Evolutionary conservation across 1,140 invertebrate genomes (phyloP), one percentile per base, ranked within the genome.

Genomic region (Lepeophtheirus salmonis): DNA sequence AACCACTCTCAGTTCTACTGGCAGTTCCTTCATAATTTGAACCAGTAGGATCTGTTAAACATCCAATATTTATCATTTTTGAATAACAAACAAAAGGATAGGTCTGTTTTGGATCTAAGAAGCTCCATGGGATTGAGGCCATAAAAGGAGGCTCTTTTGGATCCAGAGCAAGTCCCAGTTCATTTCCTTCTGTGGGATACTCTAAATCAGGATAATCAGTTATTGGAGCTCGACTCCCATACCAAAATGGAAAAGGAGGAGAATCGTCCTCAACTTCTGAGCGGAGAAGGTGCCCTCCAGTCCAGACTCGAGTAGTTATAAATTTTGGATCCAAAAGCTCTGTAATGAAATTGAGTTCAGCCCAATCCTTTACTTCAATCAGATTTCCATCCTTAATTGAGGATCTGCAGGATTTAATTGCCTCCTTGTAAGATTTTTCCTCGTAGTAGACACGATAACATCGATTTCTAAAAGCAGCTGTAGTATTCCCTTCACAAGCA

Each of bases 41-140:
- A 13, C 55, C 55, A 24, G n/a, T 10, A 12, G n/a, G 20, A n/a
- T 57, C 55, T 14, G 16, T 57, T 14, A 57, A 26, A 25, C 55
- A 57, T 50, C 55, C 55, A 17, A 57, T 30, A 2, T 57, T 23
- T 21, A 57, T 14, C 17, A 26, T 17, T 17, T 24, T 20, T 2
- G 22, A 2, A 21, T 57, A 21, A 41, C 55, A 57, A 30, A 57
- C 26, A 25, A 57, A 57, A n/a, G 55, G 26, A 41, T 41, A 41
- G 6, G 30, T 41, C 30, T 41, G 30, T 10, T 41, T n/a, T 10
- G 30, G 30, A 41, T 41, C n/a, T n/a, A 41, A 41, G 30, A 41
- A 41, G 30, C 30, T 41, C 30, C 30, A 41, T 6, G 30, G 30
- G n/a, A n/a, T 41, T n/a, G 30, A 41, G 6, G 30, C 6, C 30